Percentiles rank a stretch among this genome's conserved stretches.
Conservation (phyloP, 2,113 vertebrate genomes). For the Gila orcuttii region DNA sequence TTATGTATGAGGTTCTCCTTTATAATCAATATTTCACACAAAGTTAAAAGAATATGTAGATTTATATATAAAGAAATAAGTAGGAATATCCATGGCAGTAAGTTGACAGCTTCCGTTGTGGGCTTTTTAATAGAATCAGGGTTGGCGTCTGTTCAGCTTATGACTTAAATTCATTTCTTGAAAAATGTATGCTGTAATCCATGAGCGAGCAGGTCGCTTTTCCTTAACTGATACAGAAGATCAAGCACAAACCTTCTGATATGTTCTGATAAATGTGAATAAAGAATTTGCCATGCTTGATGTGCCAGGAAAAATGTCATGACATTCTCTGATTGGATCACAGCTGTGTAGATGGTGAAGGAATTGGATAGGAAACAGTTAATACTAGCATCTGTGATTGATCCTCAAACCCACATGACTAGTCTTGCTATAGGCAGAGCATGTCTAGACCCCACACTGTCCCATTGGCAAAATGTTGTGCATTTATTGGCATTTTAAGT, state of each 20-base stretch:
- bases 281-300: constrained; percentile 16
- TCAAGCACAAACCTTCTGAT: constrained; percentile 3
- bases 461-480: not conserved
- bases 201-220: not conserved
- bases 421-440: not conserved
- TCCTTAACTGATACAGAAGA: constrained; percentile 21
- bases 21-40: constrained; percentile 46
- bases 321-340: constrained; percentile 26
- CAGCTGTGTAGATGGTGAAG: not conserved
- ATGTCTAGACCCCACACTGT: not conserved
- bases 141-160: not conserved
- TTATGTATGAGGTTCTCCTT: constrained; percentile 30
- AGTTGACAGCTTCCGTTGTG: not conserved
- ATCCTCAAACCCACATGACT: constrained; percentile 19
- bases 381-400: not conserved
- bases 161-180: constrained; percentile 37
- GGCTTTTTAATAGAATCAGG: constrained; percentile 1
- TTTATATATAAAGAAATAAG: constrained; percentile 21
- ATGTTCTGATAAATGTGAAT: constrained; percentile 21
- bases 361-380: constrained; percentile 14
- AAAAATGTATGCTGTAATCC: constrained; percentile 21
- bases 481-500: not conserved
- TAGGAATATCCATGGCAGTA: constrained; percentile 19
- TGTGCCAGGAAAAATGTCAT: not conserved
- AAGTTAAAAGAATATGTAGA: constrained; percentile 39